Evolutionary conservation across 2,888 invertebrate species (phyloP).

Genomic region (Chouioia cunea): DNA sequence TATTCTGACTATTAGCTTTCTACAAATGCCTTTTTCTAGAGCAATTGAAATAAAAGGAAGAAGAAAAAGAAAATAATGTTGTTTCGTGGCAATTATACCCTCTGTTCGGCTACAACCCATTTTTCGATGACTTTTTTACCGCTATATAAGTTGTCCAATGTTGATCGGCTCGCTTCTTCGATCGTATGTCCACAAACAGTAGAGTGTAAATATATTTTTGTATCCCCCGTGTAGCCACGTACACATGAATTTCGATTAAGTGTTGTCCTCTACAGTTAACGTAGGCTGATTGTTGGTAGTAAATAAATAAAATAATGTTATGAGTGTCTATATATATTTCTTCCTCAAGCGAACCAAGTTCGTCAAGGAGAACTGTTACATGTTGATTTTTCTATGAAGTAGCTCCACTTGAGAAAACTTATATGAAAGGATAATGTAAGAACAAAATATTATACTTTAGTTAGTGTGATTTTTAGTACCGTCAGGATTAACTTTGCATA

Average conservation of each 20-base stretch:
- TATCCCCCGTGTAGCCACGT: slow-evolving; percentile 51
- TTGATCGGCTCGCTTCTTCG: slow-evolving; percentile 16
- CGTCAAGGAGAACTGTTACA: slow-evolving; percentile 32
- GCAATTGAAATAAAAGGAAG: neutral
- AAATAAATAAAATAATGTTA: slow-evolving; percentile 22
- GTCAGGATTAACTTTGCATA: too few relatives aligned
- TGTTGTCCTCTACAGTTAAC: neutral
- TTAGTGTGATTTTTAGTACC: too few relatives aligned
- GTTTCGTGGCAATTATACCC: slow-evolving; percentile 4
- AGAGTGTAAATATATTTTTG: slow-evolving; percentile 59
- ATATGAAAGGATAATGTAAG: neutral
- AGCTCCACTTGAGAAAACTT: slow-evolving; percentile 21
- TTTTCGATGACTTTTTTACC: slow-evolving; percentile 21
- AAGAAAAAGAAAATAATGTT: slow-evolving; percentile 14
- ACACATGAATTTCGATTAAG: slow-evolving; percentile 10
- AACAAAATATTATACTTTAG: slow-evolving; percentile 10
- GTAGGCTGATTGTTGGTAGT: neutral
- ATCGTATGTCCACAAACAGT: slow-evolving; percentile 25
- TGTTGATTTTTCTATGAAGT: slow-evolving; percentile 36
- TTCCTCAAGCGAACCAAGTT: slow-evolving; percentile 26
- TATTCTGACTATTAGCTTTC: slow-evolving; percentile 10
- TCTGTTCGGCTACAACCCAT: neutral
- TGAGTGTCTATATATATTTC: slow-evolving; percentile 26
- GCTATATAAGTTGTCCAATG: slow-evolving; percentile 7
- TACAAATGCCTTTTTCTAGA: slow-evolving; percentile 27